Percentiles rank a stretch among this genome's conserved stretches.
phyloP scores from a whole-genome alignment of 2,797 vertebrate genomes.

The Macrochelys suwanniensis region DNA sequence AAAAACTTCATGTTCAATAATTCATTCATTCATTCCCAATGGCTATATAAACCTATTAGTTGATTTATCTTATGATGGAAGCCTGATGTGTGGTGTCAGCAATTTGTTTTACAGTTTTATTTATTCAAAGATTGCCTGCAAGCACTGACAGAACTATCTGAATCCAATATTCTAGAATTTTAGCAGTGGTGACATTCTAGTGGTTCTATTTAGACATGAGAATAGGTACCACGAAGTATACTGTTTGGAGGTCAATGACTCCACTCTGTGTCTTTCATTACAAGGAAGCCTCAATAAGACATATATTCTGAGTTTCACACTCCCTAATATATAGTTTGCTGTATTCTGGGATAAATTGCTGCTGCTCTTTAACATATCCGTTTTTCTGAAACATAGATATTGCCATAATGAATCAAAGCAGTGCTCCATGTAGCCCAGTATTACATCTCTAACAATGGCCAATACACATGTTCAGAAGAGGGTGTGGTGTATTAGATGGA shows the following conservation, averaged over 20 bases:
- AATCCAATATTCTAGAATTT: conserved; percentile 44
- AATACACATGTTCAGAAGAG: too few species aligned
- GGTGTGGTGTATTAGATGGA: too few species aligned
- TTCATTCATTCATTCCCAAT: not conserved
- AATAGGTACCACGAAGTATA: not conserved
- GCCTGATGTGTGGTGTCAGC: not conserved
- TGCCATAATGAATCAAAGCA: too few species aligned
- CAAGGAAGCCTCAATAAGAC: too few species aligned
- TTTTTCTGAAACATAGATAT: too few species aligned
- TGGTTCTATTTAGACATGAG: not conserved
- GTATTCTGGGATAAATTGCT: too few species aligned
- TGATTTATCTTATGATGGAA: not conserved
- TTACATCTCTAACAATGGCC: too few species aligned
- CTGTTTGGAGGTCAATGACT: not conserved
- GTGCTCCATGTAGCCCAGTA: too few species aligned
- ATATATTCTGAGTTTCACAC: too few species aligned
- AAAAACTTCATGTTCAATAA: not conserved
- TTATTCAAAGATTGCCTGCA: not conserved
- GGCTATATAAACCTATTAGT: not conserved
- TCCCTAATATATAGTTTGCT: too few species aligned
- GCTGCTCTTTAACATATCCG: too few species aligned
- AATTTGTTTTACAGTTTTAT: not conserved
- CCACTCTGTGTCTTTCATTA: not conserved
- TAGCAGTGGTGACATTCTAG: not conserved
- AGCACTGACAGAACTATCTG: not conserved